Base-by-base conservation (phyloP, 2,797 vertebrate species). In the Sebastes oblongus region DNA sequence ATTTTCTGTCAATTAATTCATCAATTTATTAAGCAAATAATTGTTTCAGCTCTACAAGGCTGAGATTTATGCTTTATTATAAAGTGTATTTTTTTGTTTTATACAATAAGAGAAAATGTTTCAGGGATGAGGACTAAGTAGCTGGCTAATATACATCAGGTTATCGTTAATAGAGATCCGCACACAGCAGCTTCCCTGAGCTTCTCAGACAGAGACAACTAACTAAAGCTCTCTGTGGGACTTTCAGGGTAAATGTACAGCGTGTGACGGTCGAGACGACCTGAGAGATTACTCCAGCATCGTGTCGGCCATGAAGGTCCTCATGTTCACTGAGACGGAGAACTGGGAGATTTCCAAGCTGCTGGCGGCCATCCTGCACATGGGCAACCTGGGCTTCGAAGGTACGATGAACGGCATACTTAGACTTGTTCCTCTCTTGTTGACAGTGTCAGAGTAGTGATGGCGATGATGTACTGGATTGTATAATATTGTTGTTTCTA, bases 331-430 rank as follows among this genome's bases (percentile, higher is more conserved):
- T 0, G 97, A 99, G 91, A 99, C 97, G 0, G 98, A 99, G 93
- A 98, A 96, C 94, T 98, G 97, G 97, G 98, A 99, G 93, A 99
- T 99, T 82, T 98, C 95, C 20, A 99, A 99, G 92, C 96, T 99
- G 52, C 91, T 99, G 84, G 97, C 98, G 0, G 95, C 98, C 91
- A 98, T 99, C 86, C 92, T 99, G 84, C 98, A 99, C 93, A 96
- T 99, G 97, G 98, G 98, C 34, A 99, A 99, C 95, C 94, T 99
- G 83, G 92, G 92, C 66, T 99, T 98, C 0, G 97, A 99, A 93
- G 97, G 98, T 98, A 56, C 12, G 81, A 52, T 6, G 1, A 60
- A 3, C 42, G 1, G 2, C 20, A 42, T 2, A 1, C 4, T 24
- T 1, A 22, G 1, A 16, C 12, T 34, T 27, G 25, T 27, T 27